phyloP scores from a whole-genome alignment of 2,888 invertebrate genomes.

The Rotaria magnacalcarata region DNA sequence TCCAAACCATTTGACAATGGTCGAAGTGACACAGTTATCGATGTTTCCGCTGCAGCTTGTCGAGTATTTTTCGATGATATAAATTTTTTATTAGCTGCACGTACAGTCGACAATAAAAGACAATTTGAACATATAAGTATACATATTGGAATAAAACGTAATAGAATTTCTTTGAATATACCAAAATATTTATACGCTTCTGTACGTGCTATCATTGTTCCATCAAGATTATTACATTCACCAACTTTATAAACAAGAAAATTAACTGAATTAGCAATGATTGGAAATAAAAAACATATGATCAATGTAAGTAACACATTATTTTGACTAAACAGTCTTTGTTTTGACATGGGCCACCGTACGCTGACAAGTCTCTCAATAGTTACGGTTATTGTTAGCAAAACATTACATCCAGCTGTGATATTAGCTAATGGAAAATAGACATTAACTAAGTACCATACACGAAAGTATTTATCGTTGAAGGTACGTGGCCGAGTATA shows the following conservation, averaged over 20 bases:
- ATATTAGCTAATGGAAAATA: conserved; percentile 46
- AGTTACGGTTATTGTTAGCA: conserved; percentile 43
- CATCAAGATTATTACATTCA: conserved; percentile 40
- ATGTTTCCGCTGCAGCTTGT: too few species aligned
- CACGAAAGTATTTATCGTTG: conserved; percentile 41
- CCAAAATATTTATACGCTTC: conserved; percentile 39
- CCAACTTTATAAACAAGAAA: conserved; percentile 44
- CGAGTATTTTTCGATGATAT: neutral
- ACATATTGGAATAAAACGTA: conserved; percentile 43
- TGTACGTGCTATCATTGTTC: conserved; percentile 11
- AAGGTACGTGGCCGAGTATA: conserved; percentile 43
- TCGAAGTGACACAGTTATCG: neutral
- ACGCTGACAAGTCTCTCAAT: conserved; percentile 44
- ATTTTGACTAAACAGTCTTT: conserved; percentile 38
- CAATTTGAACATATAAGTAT: conserved; percentile 40
- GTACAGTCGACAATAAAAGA: conserved; percentile 39
- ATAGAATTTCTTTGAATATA: conserved; percentile 38
- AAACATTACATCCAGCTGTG: conserved; percentile 39
- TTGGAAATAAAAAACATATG: conserved; percentile 39
- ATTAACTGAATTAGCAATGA: conserved; percentile 40
- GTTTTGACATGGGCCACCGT: conserved; percentile 44
- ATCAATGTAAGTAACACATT: conserved; percentile 37
- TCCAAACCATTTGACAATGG: conserved; percentile 2
- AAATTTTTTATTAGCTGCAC: conserved; percentile 40
- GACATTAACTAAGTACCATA: conserved; percentile 40